Evolutionary conservation across 92 coral and sea anemone species (phyloP).

Genomic region (Porites evermanni): DNA sequence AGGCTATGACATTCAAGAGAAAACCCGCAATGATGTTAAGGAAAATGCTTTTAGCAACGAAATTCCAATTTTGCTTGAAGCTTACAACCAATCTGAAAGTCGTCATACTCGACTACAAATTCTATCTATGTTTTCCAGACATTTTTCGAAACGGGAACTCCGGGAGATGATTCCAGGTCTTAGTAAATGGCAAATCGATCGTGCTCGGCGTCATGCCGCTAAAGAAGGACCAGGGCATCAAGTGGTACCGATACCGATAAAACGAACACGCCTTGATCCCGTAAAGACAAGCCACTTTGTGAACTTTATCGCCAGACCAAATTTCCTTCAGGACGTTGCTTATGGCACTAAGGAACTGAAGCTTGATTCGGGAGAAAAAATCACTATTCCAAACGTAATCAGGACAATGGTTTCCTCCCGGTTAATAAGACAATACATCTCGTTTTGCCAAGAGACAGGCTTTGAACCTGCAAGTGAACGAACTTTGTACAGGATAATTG

Average conservation of each 20-base stretch:
- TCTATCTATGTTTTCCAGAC: conserved; percentile 4
- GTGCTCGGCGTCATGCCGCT: conserved; percentile 54
- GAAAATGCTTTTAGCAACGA: no score
- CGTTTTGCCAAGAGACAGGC: conserved; percentile 34
- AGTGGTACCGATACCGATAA: conserved; percentile 33
- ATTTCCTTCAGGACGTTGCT: conserved; percentile 41
- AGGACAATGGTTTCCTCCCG: conserved; percentile 48
- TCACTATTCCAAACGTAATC: conserved; percentile 42
- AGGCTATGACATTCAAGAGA: neutral
- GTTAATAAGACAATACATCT: conserved; percentile 47
- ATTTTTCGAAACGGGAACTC: conserved; percentile 45
- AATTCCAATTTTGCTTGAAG: neutral
- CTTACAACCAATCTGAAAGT: conserved; percentile 50
- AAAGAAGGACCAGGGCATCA: conserved; percentile 46
- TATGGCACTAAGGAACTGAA: conserved; percentile 45
- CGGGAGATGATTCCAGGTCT: conserved; percentile 53
- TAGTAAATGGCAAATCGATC: conserved; percentile 44
- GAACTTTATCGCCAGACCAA: conserved; percentile 43
- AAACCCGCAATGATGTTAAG: no score
- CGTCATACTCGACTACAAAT: conserved; percentile 55
- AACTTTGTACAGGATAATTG: conserved; percentile 42
- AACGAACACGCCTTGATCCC: conserved; percentile 25
- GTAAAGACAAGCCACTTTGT: conserved; percentile 54
- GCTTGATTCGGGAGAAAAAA: conserved; percentile 57
- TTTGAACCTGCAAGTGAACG: conserved; percentile 47